Base-by-base conservation (phyloP, 2,888 invertebrate species). In the Brachyopa scutellaris region DNA sequence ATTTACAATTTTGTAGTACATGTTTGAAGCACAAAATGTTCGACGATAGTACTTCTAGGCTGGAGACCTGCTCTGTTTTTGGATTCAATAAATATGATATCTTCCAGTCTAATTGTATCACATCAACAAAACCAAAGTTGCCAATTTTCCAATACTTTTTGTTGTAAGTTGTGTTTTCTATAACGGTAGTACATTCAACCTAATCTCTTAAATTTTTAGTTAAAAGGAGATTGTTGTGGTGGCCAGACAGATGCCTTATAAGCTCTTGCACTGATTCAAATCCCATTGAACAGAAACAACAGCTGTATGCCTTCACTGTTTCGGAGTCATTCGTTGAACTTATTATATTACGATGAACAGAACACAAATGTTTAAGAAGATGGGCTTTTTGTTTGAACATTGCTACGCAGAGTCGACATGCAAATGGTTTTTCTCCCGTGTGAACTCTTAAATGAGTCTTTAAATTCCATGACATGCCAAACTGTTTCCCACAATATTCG, bases 381-480 rank as follows among this genome's bases (percentile, higher is more conserved):
- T 97, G 96, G 4, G 96, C 96, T 89, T 97, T 97, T 88, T 97
- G 96, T 91, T 97, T 97, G 90, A 97, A 97, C 96, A 96, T 97
- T 67, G 96, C 96, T 74, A 96, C 96, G 88, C 96, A 97, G 49
- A 96, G 92, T 86, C 96, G 93, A 92, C 96, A 97, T 85, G 96
- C 96, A 88, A 97, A 97, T 0, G 96, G 96, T 89, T 96, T 97
- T 86, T 97, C 96, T 74, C 96, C 96, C 0, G 96, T 97, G 88
- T 96, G 96, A 17, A 97, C 96, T 88, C 96, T 93, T 70, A 96
- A 92, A 91, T 96, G 96, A 80, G 96, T 97, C 90, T 97, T 97
- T 87, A 97, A 92, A 92, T 97, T 97, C 96, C 96, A 97, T 74
- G 96, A 96, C 96, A 96, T 96, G 77, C 96, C 96, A 87, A 97